These are phyloP conservation scores for Tolmerus cingulatus DNA, from an alignment of 2,888 invertebrate species.

Conservation along the genomic window DNA sequence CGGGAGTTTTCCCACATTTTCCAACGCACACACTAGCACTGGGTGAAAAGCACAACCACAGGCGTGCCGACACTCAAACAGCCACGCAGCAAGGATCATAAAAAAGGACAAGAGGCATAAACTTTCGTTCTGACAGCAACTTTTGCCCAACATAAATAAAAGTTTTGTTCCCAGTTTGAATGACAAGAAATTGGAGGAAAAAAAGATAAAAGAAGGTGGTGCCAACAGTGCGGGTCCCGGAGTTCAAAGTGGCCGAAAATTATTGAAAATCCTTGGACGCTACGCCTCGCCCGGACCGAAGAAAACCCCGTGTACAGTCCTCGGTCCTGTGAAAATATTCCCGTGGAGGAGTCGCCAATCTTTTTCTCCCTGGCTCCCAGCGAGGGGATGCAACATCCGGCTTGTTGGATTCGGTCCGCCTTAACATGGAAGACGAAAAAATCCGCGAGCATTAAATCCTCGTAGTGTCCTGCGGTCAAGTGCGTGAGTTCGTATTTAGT, in stretches of 20 bases:
- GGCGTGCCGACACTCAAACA: not conserved
- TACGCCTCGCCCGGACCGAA: not conserved
- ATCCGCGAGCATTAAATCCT: not conserved
- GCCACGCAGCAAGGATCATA: slow-evolving; percentile 49
- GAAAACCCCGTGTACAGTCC: slow-evolving; percentile 12
- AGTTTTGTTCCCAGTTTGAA: slow-evolving; percentile 63
- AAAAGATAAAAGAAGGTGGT: slow-evolving; percentile 49
- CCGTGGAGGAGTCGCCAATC: not conserved
- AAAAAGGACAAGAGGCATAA: slow-evolving; percentile 55
- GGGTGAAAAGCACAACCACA: not conserved
- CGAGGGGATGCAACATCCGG: slow-evolving; percentile 46
- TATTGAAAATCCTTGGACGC: not conserved
- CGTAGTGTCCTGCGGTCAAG: not conserved
- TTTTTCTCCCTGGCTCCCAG: slow-evolving; percentile 9
- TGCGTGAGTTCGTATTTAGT: not conserved
- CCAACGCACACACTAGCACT: not conserved
- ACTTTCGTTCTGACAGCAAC: slow-evolving; percentile 58
- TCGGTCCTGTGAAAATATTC: slow-evolving; percentile 8
- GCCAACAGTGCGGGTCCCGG: slow-evolving; percentile 14
- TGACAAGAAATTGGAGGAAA: slow-evolving; percentile 56
- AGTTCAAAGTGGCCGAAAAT: not conserved
- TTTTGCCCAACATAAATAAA: slow-evolving; percentile 63
- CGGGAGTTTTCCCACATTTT: slow-evolving; percentile 1
- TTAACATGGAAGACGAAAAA: slow-evolving; percentile 37
- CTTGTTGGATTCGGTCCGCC: slow-evolving; percentile 27